Evolutionary conservation across 2,888 invertebrate genomes (phyloP).

Genomic region (Eilema caniola): DNA sequence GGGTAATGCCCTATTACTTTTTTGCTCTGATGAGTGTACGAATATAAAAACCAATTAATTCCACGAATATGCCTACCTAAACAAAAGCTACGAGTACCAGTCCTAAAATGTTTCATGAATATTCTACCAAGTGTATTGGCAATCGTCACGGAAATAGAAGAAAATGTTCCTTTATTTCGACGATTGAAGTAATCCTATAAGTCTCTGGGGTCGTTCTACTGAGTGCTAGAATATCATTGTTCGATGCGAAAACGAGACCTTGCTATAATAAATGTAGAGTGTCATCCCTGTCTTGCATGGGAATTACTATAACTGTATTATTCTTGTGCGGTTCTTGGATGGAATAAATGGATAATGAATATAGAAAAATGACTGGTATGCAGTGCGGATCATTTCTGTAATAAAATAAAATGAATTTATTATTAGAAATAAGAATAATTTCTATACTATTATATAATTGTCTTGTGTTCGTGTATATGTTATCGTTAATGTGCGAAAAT

Average conservation of each 20-base stretch:
- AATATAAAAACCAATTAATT: constrained; percentile 33
- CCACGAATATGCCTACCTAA: background rate
- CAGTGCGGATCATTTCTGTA: background rate
- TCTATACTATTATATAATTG: too few species aligned
- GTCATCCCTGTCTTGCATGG: constrained; percentile 26
- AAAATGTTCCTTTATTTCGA: constrained; percentile 38
- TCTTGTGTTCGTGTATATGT: too few species aligned
- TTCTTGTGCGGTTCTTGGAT: constrained; percentile 17
- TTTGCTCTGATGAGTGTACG: constrained; percentile 15
- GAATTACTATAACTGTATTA: constrained; percentile 27
- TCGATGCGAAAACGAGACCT: constrained; percentile 18
- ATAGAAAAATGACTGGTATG: constrained; percentile 2
- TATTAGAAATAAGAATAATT: too few species aligned
- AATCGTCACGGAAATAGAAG: constrained; percentile 44
- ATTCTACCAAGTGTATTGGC: constrained; percentile 45
- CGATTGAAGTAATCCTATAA: constrained; percentile 46
- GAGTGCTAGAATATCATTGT: constrained; percentile 34
- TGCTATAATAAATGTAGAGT: constrained; percentile 10
- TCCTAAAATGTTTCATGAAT: constrained; percentile 48
- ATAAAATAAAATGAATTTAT: constrained; percentile 1
- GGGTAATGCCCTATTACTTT: background rate
- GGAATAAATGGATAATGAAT: constrained; percentile 18
- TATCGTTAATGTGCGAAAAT: too few species aligned
- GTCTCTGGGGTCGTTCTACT: constrained; percentile 33
- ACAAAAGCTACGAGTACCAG: constrained; percentile 27